Base-by-base conservation (phyloP, 2,888 invertebrate species). In the Eupithecia inturbata region DNA sequence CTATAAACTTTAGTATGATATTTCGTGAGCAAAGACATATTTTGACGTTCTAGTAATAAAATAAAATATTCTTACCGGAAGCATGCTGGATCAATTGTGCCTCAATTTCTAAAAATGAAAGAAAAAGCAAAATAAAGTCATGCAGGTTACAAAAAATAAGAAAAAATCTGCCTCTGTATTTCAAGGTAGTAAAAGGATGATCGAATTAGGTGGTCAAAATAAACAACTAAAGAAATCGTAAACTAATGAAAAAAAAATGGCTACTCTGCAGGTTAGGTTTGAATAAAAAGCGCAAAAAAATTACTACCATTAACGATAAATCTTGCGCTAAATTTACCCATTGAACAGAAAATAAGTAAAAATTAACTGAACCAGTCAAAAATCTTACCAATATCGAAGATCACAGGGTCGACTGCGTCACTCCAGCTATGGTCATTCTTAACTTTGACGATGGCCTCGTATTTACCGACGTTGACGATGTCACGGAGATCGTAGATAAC, bases 401-500 rank as follows among this genome's bases (percentile, higher is more conserved):
- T 2, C 0, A 81, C 78, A 0, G 88, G 85, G 0, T 87, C 86
- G 1, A 80, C 80, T 22, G 82, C 81, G 3, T 84, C 80, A 64
- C 90, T 91, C 92, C 91, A 92, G 60, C 85, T 88, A 77, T 91
- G 87, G 1, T 82, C 81, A 76, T 94, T 94, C 81, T 84, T 86
- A 0, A 88, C 94, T 49, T 89, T 89, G 19, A 93, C 84, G 0
- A 84, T 71, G 0, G 86, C 92, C 19, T 89, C 85, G 81, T 94
- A 94, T 2, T 84, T 84, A 0, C 92, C 93, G 0, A 84, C 78
- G 0, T 80, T 80, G 0, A 92, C 33, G 1, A 83, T 80, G 63
- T 87, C 83, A 4, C 86, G 81, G 0, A 94, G 73, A 0, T 83
- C 77, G 70, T 87, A 88, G 0, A 79, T 78, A 0, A 92, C 67